phyloP scores from a whole-genome alignment of 2,113 vertebrate genomes.

The Toxotes jaculatrix region DNA sequence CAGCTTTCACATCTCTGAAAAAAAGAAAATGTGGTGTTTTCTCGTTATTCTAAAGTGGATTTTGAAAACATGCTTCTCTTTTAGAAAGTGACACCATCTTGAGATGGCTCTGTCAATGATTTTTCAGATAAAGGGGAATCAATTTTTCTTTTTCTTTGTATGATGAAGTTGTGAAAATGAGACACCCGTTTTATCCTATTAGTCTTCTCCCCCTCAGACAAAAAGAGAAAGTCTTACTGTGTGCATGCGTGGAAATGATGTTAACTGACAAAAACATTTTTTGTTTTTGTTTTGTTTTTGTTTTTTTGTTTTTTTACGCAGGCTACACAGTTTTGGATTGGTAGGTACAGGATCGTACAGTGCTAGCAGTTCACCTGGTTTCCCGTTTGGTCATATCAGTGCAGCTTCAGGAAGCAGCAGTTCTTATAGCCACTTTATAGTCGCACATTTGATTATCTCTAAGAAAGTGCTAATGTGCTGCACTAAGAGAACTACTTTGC shows the following conservation, averaged over 20 bases:
- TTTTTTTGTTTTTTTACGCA: conserved; percentile 25
- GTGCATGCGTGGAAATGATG: conserved; percentile 80
- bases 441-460: conserved; percentile 77
- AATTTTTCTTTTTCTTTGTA: conserved; percentile 74
- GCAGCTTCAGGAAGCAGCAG: conserved; percentile 62
- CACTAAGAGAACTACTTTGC: conserved; percentile 74
- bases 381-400: conserved; percentile 52
- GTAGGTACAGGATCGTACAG: conserved; percentile 50
- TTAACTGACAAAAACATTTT: conserved; percentile 55
- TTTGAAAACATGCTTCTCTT: conserved; percentile 60
- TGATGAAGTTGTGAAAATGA: conserved; percentile 42
- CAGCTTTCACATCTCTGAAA: conserved; percentile 73
- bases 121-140: conserved; percentile 74
- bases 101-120: conserved; percentile 76
- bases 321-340: conserved; percentile 57
- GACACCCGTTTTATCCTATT: conserved; percentile 44
- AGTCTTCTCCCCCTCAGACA: conserved; percentile 50
- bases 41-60: conserved; percentile 55
- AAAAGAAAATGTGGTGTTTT: conserved; percentile 61
- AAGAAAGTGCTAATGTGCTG: conserved; percentile 63
- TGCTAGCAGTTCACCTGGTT: conserved; percentile 58
- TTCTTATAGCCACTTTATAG: conserved; percentile 62
- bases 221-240: conserved; percentile 74
- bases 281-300: conserved; percentile 9
- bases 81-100: conserved; percentile 51